Base-by-base conservation (phyloP, 1,140 invertebrate species). In the Drosophila leontia region DNA sequence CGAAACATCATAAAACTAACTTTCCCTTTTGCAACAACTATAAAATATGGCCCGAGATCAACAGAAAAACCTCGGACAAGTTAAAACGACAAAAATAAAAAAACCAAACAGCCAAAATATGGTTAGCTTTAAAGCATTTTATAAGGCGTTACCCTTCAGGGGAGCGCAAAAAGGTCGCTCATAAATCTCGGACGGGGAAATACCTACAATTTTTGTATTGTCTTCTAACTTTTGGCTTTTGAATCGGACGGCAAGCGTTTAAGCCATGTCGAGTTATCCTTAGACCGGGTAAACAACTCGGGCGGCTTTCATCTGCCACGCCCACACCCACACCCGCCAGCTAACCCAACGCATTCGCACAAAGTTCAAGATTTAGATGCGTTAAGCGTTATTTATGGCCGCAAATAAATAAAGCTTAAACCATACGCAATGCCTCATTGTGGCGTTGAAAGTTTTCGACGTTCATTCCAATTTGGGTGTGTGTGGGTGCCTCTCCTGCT, bases 321-420 rank as follows among this genome's bases (percentile, higher is more conserved):
- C 45, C 76, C 68, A 9, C 48, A 42, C 44, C 55, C 44, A 41
- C 60, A 37, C 17, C 26, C 26, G 5, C 47, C 29, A 64, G 41
- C 71, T 59, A 65, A 67, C 75, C 63, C 80, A 80, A 53, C 80
- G 84, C 82, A 86, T 80, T 86, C 84, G 68, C 76, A 88, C 86
- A 85, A 90, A 90, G 85, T 90, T 91, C 75, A 90, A 90, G 85
- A 90, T 90, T 90, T 90, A 90, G 85, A 90, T 90, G 86, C 85
- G 85, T 90, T 90, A 90, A 90, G 85, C 85, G 85, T 90, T 91
- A 90, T 90, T 90, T 90, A 90, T 90, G 86, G 85, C 85, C 85
- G 75, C 85, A 90, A 90, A 90, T 90, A 90, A 90, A 90, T 90
- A 90, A 90, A 69, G 85, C 85, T 90, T 90, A 90, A 85, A 91